Evolutionary conservation across 2,888 invertebrate genomes (phyloP).

Genomic region (Buathra laborator): DNA sequence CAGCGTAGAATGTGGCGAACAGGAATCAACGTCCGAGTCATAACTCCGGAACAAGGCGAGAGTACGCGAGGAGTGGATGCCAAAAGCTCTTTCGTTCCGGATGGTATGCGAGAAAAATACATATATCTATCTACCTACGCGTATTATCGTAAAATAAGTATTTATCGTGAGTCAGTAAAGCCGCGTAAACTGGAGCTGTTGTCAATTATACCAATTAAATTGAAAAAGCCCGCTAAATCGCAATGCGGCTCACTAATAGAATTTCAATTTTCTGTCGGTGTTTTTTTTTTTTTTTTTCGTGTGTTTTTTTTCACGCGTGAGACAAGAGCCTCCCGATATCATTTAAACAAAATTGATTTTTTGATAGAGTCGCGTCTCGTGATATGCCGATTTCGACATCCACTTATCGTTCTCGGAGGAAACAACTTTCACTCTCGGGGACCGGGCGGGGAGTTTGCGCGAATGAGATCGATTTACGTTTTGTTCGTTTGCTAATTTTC

Average conservation of each 20-base stretch:
- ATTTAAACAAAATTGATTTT: conserved; percentile 37
- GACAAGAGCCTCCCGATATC: conserved; percentile 10
- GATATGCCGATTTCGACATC: conserved; percentile 36
- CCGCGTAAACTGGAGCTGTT: not conserved
- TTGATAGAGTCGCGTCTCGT: conserved; percentile 23
- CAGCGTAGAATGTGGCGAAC: not conserved
- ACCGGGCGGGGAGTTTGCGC: conserved; percentile 14
- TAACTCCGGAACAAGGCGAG: conserved; percentile 43
- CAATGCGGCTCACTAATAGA: conserved; percentile 36
- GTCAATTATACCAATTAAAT: conserved; percentile 16
- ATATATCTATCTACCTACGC: too few species aligned
- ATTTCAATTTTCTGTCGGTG: conserved; percentile 12
- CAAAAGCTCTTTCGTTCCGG: not conserved
- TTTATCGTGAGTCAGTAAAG: conserved; percentile 3
- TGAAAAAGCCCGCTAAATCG: not conserved
- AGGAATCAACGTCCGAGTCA: conserved; percentile 48
- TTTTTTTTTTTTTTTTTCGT: not conserved
- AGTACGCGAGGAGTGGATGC: not conserved
- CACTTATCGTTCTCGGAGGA: conserved; percentile 49
- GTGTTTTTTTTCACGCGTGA: not conserved
- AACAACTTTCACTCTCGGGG: conserved; percentile 67
- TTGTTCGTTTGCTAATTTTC: conserved; percentile 56
- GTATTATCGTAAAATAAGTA: not conserved
- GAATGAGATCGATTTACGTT: conserved; percentile 39
- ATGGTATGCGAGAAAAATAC: conserved; percentile 7